A percentile compares a stretch with the other conserved stretches of the same genome.
Conservation (phyloP, 2,113 vertebrate genomes). For the Seriola rivoliana region DNA sequence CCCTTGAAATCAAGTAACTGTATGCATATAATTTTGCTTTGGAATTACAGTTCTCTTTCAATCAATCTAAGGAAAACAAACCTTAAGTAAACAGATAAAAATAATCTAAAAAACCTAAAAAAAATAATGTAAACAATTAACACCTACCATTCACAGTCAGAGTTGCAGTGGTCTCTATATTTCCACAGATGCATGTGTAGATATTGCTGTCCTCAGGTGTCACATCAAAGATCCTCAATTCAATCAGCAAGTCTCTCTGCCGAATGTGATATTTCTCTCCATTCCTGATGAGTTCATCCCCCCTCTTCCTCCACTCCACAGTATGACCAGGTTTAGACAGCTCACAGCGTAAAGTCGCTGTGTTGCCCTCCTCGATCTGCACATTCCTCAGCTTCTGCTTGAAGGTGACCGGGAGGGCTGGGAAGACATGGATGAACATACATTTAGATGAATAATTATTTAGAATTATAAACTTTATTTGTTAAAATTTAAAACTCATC, state of each 20-base stretch:
- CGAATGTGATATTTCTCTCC: constrained; percentile 85
- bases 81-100: neutral
- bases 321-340: constrained; percentile 83
- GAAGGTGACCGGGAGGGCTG: constrained; percentile 87
- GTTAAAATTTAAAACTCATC: neutral
- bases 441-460: neutral
- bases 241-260: constrained; percentile 79
- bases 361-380: constrained; percentile 87
- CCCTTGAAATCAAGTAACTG: neutral
- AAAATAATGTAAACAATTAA: neutral
- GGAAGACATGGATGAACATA: constrained; percentile 10
- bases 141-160: constrained; percentile 83
- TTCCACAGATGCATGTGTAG: constrained; percentile 82
- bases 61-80: too few species aligned
- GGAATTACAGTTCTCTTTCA: neutral
- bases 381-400: constrained; percentile 89
- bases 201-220: constrained; percentile 82
- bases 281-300: constrained; percentile 80
- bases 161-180: constrained; percentile 79
- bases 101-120: neutral
- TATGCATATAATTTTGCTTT: neutral
- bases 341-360: constrained; percentile 87
- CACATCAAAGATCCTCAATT: constrained; percentile 86
- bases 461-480: neutral
- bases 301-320: constrained; percentile 89